Conservation (phyloP, 1,140 invertebrate species). For the Caerostris extrusa region DNA sequence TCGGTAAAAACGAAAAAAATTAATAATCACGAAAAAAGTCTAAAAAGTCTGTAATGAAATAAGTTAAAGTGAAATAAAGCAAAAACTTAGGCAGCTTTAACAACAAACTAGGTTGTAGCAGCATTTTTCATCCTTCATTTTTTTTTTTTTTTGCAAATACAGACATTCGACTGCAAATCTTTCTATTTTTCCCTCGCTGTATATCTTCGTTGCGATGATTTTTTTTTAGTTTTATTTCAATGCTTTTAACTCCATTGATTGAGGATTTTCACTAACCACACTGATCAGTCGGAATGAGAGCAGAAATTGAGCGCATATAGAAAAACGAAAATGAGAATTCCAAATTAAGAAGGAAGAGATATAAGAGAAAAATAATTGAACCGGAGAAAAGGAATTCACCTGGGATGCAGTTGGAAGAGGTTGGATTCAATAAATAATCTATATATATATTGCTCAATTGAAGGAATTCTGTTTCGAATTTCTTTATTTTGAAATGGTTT, state of each 20-base stretch:
- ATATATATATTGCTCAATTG: not conserved
- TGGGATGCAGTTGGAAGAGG: conserved; percentile 11
- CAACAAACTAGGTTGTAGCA: conserved; percentile 5
- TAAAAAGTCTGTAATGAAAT: conserved; percentile 15
- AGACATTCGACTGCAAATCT: not conserved
- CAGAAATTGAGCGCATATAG: conserved; percentile 4
- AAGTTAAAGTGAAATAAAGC: conserved; percentile 25
- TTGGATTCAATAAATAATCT: not conserved
- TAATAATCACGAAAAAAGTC: not conserved
- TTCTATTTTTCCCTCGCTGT: not conserved
- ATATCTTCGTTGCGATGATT: not conserved
- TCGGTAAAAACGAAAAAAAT: not conserved
- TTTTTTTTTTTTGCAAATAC: not conserved
- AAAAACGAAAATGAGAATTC: not conserved
- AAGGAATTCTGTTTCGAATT: not conserved
- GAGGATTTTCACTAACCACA: conserved; percentile 33
- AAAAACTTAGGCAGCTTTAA: not conserved
- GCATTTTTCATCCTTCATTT: not conserved
- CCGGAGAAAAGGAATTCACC: conserved; percentile 1
- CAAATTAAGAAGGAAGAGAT: conserved; percentile 38
- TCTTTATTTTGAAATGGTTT: not conserved
- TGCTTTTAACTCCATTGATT: conserved; percentile 35
- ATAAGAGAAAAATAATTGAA: conserved; percentile 33
- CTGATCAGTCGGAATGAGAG: not conserved
- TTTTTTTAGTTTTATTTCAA: conserved; percentile 13